phyloP scores from a whole-genome alignment of 2,797 vertebrate species.

The Cyprinodon diabolis region DNA sequence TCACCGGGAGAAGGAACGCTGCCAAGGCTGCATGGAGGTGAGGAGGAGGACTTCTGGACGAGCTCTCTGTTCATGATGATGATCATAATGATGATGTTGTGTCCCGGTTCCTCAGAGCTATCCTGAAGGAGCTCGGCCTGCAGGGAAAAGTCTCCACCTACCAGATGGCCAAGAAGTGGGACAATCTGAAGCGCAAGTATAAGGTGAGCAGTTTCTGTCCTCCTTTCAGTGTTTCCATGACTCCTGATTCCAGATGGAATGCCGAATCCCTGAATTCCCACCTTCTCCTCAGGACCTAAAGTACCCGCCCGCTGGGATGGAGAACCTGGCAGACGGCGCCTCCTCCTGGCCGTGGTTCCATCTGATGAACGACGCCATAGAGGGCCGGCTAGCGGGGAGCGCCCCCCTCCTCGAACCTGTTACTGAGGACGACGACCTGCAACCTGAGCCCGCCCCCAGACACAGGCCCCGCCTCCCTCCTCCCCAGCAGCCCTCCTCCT shows the following conservation, averaged over 20 bases:
- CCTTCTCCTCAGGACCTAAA: constrained; percentile 67
- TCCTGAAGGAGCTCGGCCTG: constrained; percentile 73
- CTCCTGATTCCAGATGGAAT: neutral
- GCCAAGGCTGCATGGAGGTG: constrained; percentile 79
- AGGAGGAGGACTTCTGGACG: constrained; percentile 3
- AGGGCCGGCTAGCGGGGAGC: constrained; percentile 66
- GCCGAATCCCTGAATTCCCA: neutral
- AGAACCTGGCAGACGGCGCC: constrained; percentile 53
- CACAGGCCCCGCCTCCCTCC: constrained; percentile 28
- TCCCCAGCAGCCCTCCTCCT: constrained; percentile 15
- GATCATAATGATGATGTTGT: constrained; percentile 3
- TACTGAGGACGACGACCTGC: constrained; percentile 54
- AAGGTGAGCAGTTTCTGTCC: constrained; percentile 54
- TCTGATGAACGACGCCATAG: constrained; percentile 80
- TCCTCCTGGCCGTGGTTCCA: constrained; percentile 80
- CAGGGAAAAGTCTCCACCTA: constrained; percentile 74
- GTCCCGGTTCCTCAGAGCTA: constrained; percentile 57
- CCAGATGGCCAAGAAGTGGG: constrained; percentile 79
- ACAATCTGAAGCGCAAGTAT: constrained; percentile 78
- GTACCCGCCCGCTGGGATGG: constrained; percentile 76
- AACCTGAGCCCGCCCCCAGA: constrained; percentile 41
- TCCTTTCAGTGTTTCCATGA: neutral
- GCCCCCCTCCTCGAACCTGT: constrained; percentile 68
- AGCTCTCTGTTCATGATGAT: neutral
- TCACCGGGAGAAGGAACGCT: constrained; percentile 75